phyloP scores from a whole-genome alignment of 2,888 invertebrate species.

The Lasioglossum marginatum region DNA sequence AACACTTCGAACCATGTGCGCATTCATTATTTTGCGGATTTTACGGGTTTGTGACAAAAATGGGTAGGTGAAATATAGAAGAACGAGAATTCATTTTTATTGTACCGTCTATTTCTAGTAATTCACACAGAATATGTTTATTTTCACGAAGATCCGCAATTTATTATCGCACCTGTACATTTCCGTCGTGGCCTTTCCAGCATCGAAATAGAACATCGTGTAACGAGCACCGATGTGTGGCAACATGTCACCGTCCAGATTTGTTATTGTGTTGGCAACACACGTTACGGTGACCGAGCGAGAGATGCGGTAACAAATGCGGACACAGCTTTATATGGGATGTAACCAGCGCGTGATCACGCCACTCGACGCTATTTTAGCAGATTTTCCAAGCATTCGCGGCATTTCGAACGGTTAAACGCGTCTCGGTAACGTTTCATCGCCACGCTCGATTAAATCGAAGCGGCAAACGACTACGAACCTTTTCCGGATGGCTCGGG shows the following conservation, averaged over 20 bases:
- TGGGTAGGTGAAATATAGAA: not conserved
- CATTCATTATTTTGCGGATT: not conserved
- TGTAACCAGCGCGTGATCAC: not conserved
- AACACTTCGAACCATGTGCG: not conserved
- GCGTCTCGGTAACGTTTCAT: not conserved
- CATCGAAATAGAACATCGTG: not conserved
- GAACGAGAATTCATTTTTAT: not conserved
- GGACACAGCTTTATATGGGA: not conserved
- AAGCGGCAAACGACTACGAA: not conserved
- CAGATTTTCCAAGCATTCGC: not conserved
- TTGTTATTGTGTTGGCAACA: not conserved
- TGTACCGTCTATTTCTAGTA: no score
- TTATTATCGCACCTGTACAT: not conserved
- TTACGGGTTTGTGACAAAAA: not conserved
- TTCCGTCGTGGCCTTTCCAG: not conserved
- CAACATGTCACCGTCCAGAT: not conserved
- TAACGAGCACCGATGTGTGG: not conserved
- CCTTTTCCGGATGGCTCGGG: not conserved
- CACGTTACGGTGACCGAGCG: not conserved
- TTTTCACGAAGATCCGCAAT: no score
- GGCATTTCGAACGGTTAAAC: not conserved
- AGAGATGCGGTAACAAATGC: constrained; percentile 1
- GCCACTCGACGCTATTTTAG: not conserved
- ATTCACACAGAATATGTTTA: no score
- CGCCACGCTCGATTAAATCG: not conserved